These are phyloP conservation scores for Gambusia affinis DNA, from an alignment of 2,113 vertebrate genomes.

Conservation along the genomic window DNA sequence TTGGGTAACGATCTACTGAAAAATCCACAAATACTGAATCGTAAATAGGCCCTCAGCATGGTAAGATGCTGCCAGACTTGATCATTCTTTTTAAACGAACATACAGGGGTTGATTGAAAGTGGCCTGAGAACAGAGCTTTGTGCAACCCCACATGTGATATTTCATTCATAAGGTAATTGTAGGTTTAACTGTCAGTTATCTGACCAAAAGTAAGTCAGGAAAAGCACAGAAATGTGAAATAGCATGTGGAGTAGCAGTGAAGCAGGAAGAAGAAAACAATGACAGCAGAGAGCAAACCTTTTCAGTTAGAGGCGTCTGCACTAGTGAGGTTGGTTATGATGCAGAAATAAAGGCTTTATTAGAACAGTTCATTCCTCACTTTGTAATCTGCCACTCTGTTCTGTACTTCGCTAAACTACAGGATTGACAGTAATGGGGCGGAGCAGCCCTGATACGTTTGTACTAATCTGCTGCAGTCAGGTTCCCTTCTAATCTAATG, in stretches of 20 bases:
- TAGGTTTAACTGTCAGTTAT: not conserved
- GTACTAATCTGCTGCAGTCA: constrained; percentile 76
- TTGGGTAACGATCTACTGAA: too few relatives aligned
- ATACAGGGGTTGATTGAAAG: too few relatives aligned
- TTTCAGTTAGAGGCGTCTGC: constrained; percentile 10
- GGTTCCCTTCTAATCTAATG: constrained; percentile 76
- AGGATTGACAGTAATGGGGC: constrained; percentile 75
- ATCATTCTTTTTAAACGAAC: too few relatives aligned
- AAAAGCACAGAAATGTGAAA: not conserved
- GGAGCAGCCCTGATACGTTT: constrained; percentile 67
- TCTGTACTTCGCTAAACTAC: constrained; percentile 51
- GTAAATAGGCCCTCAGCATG: too few relatives aligned
- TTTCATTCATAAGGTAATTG: not conserved
- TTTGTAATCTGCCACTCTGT: constrained; percentile 58
- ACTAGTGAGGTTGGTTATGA: constrained; percentile 40
- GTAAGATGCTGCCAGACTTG: too few relatives aligned
- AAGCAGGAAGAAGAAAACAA: not conserved
- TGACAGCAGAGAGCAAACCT: not conserved
- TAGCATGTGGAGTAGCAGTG: not conserved
- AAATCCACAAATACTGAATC: too few relatives aligned
- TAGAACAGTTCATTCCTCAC: constrained; percentile 49
- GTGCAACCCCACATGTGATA: too few relatives aligned
- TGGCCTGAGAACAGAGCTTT: too few relatives aligned
- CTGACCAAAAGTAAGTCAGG: not conserved
- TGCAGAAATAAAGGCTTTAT: constrained; percentile 45